Percentiles rank a stretch among this genome's conserved stretches.
phyloP scores from a whole-genome alignment of 1,140 invertebrate genomes.

The Atta texana region DNA sequence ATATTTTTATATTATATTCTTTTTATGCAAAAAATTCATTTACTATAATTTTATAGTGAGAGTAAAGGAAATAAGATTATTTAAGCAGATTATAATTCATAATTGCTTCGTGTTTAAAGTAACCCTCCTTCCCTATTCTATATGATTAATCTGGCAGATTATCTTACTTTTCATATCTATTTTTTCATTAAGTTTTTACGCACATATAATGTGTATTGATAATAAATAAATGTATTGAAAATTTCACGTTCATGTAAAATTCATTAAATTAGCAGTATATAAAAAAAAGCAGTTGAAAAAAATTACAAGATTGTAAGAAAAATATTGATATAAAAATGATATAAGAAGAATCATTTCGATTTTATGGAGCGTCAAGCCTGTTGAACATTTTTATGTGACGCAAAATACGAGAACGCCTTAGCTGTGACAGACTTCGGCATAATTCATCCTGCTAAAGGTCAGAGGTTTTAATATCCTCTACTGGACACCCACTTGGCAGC shows the following conservation, averaged over 20 bases:
- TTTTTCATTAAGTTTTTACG: neutral
- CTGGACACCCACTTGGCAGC: conserved; percentile 81
- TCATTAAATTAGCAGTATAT: neutral
- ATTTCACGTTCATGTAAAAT: neutral
- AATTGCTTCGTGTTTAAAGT: neutral
- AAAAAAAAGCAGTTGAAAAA: neutral
- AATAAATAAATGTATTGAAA: neutral
- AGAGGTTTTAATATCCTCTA: conserved; percentile 86
- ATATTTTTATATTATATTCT: too few relatives aligned
- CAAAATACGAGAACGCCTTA: conserved; percentile 21
- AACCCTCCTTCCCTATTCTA: neutral
- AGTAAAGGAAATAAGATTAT: neutral
- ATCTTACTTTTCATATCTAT: neutral
- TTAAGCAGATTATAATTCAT: neutral
- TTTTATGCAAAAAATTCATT: neutral
- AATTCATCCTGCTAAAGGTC: conserved; percentile 82
- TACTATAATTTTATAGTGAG: neutral
- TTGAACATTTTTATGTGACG: conserved; percentile 16
- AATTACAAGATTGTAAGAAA: neutral
- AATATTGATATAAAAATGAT: neutral
- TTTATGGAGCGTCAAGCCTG: neutral
- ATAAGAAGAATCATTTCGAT: too few relatives aligned
- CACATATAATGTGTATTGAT: neutral
- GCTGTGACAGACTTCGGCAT: conserved; percentile 69
- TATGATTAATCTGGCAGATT: neutral